Conservation (phyloP, 2,113 vertebrate genomes). For the Neopipo cinnamomea region DNA sequence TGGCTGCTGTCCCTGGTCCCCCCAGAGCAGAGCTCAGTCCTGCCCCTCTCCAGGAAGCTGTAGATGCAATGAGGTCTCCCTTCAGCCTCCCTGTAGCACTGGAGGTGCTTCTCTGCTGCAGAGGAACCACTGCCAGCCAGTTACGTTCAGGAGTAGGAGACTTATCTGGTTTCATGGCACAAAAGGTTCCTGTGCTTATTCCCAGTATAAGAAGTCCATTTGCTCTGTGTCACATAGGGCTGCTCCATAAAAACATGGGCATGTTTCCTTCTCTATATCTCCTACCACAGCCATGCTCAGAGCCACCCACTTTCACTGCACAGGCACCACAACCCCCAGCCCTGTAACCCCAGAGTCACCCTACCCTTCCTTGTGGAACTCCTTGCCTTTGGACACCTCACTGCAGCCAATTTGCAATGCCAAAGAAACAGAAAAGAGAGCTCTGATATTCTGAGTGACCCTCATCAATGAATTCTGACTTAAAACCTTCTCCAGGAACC, state of each 20-base stretch:
- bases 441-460: background rate
- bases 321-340: fast-evolving
- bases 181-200: background rate
- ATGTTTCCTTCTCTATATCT: background rate
- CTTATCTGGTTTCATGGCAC: background rate
- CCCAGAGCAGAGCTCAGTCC: background rate
- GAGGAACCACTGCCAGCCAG: background rate
- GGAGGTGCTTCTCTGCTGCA: background rate
- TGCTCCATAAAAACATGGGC: background rate
- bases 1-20: background rate
- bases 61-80: background rate
- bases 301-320: background rate
- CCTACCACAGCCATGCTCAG: fast-evolving
- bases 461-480: background rate
- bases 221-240: background rate
- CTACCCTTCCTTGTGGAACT: fast-evolving
- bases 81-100: background rate
- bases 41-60: background rate
- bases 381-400: background rate
- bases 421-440: background rate
- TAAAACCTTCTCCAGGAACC: background rate
- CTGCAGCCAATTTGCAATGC: background rate
- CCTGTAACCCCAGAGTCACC: background rate
- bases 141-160: background rate
- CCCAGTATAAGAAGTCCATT: background rate